phyloP scores from a whole-genome alignment of 2,113 vertebrate genomes.

The Zosterops pallidus region DNA sequence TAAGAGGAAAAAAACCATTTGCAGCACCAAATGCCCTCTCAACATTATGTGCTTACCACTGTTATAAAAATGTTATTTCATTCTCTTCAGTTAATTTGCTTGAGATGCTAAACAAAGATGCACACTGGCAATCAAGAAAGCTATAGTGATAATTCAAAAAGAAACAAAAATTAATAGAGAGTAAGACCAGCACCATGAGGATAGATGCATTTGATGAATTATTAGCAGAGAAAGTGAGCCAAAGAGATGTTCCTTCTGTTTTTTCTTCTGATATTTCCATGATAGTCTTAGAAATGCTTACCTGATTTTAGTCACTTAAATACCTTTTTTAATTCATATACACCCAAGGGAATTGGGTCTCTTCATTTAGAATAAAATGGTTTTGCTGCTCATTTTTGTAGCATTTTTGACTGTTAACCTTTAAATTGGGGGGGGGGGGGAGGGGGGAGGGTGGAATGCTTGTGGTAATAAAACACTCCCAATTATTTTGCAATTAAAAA shows the following conservation, averaged over 20 bases:
- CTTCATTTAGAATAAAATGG: not conserved
- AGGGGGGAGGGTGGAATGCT: not conserved
- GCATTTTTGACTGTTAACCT: not conserved
- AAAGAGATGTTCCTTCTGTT: not conserved
- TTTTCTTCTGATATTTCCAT: not conserved
- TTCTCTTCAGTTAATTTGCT: not conserved
- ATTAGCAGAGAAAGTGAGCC: not conserved
- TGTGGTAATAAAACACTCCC: not conserved
- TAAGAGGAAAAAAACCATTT: not conserved
- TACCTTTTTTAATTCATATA: not conserved
- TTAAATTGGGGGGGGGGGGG: not conserved
- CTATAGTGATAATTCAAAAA: not conserved
- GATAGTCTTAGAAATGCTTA: not conserved
- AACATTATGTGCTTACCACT: not conserved
- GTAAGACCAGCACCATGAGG: not conserved
- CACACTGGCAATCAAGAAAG: not conserved
- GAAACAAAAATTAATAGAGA: not conserved
- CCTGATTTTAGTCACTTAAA: not conserved
- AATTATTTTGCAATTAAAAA: not conserved
- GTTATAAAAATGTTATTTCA: not conserved
- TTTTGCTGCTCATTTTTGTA: not conserved
- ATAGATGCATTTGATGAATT: not conserved
- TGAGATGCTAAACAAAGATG: not conserved
- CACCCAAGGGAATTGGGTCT: not conserved
- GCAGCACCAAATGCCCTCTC: not conserved